Conservation (phyloP, 2,888 invertebrate species). For the Patella pellucida region DNA sequence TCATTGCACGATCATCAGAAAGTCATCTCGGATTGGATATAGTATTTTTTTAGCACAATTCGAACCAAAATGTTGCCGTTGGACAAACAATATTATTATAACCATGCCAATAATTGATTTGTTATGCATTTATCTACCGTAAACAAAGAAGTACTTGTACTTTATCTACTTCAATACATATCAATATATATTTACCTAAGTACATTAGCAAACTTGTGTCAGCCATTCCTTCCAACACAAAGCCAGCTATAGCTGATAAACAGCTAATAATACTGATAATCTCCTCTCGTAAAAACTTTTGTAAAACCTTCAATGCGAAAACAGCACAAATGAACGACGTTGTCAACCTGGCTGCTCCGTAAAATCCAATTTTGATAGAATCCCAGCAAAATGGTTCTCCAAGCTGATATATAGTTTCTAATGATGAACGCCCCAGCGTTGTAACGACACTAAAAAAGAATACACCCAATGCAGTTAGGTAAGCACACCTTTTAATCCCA, state of each 20-base stretch:
- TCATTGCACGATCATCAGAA: too few species aligned
- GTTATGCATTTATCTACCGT: too few species aligned
- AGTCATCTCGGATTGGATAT: too few species aligned
- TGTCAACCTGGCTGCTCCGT: slow-evolving; percentile 26
- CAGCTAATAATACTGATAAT: slow-evolving; percentile 19
- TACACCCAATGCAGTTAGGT: slow-evolving; percentile 25
- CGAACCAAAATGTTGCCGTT: too few species aligned
- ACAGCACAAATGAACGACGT: slow-evolving; percentile 35
- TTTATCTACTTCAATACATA: too few species aligned
- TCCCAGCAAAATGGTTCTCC: slow-evolving; percentile 46
- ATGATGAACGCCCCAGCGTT: slow-evolving; percentile 27
- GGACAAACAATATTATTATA: too few species aligned
- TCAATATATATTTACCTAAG: neutral
- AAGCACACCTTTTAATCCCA: slow-evolving; percentile 33
- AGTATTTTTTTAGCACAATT: too few species aligned
- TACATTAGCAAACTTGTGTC: slow-evolving; percentile 7
- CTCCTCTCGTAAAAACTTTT: slow-evolving; percentile 36
- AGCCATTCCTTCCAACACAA: slow-evolving; percentile 13
- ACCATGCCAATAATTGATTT: too few species aligned
- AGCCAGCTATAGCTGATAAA: neutral
- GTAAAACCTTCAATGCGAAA: slow-evolving; percentile 33
- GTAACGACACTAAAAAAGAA: slow-evolving; percentile 28
- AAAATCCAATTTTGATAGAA: slow-evolving; percentile 41
- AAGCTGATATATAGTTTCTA: slow-evolving; percentile 42
- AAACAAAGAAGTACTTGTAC: too few species aligned